Evolutionary conservation across 2,797 vertebrate species (phyloP).

Genomic region (Crocodylus rhombifer): DNA sequence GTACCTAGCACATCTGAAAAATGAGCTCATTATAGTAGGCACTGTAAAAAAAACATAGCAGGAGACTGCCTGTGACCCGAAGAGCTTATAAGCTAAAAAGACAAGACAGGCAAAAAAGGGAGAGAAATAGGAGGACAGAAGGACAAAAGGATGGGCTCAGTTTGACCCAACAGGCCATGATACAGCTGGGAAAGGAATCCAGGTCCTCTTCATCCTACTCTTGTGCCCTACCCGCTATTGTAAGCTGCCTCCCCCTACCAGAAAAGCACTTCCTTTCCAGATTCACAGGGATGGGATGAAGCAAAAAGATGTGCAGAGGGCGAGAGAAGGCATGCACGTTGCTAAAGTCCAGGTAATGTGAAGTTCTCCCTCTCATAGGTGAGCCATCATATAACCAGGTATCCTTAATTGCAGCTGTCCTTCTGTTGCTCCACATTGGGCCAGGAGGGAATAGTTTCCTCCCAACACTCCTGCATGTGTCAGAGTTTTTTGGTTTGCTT

Average conservation of each 20-base stretch:
- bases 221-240: too few species aligned
- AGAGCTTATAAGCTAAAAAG: not conserved
- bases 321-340: rapidly evolving
- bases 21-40: not conserved
- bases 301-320: not conserved
- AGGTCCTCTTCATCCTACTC: too few species aligned
- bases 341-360: rapidly evolving
- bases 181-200: not conserved
- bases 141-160: not conserved
- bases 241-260: rapidly evolving
- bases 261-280: not conserved
- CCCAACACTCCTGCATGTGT: too few species aligned
- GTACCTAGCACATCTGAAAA: not conserved
- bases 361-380: not conserved
- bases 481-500: too few species aligned
- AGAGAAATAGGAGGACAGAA: not conserved
- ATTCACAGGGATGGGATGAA: not conserved
- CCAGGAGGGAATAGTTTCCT: too few species aligned
- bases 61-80: not conserved
- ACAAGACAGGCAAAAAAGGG: not conserved
- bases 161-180: not conserved
- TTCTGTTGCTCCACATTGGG: too few species aligned
- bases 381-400: not conserved
- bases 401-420: not conserved
- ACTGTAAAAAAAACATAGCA: not conserved